A percentile compares a stretch with the other conserved stretches of the same genome.
These are phyloP conservation scores for Rhinatrema bivittatum DNA, from an alignment of 2,797 vertebrate species.

Conservation along the genomic window DNA sequence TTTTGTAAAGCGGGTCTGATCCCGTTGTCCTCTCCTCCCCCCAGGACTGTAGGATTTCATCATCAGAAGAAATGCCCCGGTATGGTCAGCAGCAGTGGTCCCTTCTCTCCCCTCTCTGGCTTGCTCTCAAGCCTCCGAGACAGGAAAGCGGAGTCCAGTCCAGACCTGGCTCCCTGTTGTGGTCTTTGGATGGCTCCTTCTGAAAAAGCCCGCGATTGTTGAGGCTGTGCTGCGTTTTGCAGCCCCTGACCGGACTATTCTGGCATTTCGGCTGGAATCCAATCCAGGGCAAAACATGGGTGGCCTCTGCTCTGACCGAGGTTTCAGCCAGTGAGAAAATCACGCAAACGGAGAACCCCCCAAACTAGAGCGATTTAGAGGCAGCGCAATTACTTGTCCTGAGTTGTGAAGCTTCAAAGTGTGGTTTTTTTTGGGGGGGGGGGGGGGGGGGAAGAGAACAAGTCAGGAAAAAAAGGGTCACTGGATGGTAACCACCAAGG, in stretches of 20 bases:
- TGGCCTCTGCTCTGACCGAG: conserved; percentile 4
- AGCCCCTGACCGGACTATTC: conserved; percentile 6
- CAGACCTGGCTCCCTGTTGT: conserved; percentile 49
- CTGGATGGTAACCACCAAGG: background rate
- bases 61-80: conserved; percentile 64
- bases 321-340: conserved; percentile 5
- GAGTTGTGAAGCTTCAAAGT: background rate
- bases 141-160: conserved; percentile 66
- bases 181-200: background rate
- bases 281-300: conserved; percentile 18
- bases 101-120: conserved; percentile 31
- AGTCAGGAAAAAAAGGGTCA: background rate
- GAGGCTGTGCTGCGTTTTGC: conserved; percentile 2
- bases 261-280: conserved; percentile 14
- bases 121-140: conserved; percentile 24
- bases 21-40: too few species aligned
- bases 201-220: background rate
- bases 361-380: background rate
- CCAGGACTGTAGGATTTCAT: conserved; percentile 74
- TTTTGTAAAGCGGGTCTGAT: too few species aligned
- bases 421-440: background rate
- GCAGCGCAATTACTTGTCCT: conserved; percentile 1
- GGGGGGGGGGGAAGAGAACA: conserved; percentile 1
- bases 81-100: conserved; percentile 56
- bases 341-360: conserved; percentile 4